Conservation (phyloP, 2,888 invertebrate species). For the Dysmachus trigonus region DNA sequence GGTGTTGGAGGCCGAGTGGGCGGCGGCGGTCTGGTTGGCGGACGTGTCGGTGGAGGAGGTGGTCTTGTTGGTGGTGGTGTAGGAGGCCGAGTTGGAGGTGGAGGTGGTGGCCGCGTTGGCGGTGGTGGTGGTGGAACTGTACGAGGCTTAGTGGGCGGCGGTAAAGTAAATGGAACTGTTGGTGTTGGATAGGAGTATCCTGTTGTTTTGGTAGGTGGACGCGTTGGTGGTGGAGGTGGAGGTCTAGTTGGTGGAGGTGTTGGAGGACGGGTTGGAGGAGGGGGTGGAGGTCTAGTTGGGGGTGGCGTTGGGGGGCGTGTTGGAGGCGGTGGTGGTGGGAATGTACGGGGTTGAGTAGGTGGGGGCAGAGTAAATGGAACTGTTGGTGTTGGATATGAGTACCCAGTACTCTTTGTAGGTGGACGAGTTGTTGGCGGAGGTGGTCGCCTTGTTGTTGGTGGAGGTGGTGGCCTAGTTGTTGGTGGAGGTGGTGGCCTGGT, state of each 20-base stretch:
- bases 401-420: slow-evolving; percentile 43
- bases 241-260: slow-evolving; percentile 42
- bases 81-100: slow-evolving; percentile 42
- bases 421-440: too few relatives aligned
- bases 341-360: too few relatives aligned
- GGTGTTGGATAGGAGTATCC: slow-evolving; percentile 21
- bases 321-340: background rate
- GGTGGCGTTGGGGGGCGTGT: background rate
- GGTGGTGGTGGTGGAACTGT: background rate
- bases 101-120: background rate
- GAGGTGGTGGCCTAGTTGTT: background rate
- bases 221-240: slow-evolving; percentile 44
- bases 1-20: slow-evolving; percentile 39
- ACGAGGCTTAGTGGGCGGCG: slow-evolving; percentile 24
- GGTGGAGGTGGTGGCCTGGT: slow-evolving; percentile 52
- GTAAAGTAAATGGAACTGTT: background rate
- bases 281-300: background rate
- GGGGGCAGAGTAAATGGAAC: background rate
- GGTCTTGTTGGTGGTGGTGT: background rate
- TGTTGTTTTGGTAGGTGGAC: slow-evolving; percentile 46
- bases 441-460: slow-evolving; percentile 42
- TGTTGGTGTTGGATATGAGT: slow-evolving; percentile 31
- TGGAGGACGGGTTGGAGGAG: slow-evolving; percentile 14
- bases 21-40: slow-evolving; percentile 31
- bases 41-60: slow-evolving; percentile 17